Conservation (phyloP, 2,888 invertebrate species). For the Nebria salina region DNA sequence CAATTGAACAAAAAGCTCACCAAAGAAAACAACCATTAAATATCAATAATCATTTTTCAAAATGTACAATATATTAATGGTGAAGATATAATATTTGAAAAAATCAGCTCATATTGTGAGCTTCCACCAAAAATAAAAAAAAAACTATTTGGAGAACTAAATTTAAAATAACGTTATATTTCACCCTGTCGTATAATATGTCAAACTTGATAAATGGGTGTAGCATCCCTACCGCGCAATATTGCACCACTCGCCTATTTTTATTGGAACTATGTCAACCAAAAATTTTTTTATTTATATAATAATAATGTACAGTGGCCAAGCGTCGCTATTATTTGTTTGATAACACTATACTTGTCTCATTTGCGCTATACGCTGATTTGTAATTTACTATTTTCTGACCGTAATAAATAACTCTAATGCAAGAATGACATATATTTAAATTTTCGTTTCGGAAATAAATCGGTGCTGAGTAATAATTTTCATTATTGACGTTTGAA, state of each 20-base stretch:
- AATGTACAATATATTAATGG: too few species aligned
- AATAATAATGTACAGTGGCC: neutral
- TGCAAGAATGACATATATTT: neutral
- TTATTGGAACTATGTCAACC: conserved; percentile 36
- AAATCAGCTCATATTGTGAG: conserved; percentile 13
- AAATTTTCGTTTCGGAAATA: neutral
- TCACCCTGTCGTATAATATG: conserved; percentile 40
- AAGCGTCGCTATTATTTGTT: conserved; percentile 29
- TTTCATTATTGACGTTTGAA: neutral
- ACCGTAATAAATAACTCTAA: neutral
- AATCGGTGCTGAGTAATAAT: conserved; percentile 8
- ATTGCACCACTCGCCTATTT: conserved; percentile 20
- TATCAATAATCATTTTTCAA: too few species aligned
- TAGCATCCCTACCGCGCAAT: conserved; percentile 3
- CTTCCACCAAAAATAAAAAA: conserved; percentile 19
- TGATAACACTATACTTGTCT: conserved; percentile 6
- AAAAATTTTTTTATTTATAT: conserved; percentile 25
- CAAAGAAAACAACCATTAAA: too few species aligned
- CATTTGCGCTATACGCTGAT: neutral
- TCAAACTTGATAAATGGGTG: conserved; percentile 37
- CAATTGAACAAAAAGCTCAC: too few species aligned
- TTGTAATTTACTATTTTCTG: neutral
- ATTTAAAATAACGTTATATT: conserved; percentile 44
- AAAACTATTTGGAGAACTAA: conserved; percentile 39
- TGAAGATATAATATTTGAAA: neutral